A percentile compares a stretch with the other conserved stretches of the same genome.
Evolutionary conservation across 2,113 vertebrate genomes (phyloP).

Genomic region (Microtus oregoni): DNA sequence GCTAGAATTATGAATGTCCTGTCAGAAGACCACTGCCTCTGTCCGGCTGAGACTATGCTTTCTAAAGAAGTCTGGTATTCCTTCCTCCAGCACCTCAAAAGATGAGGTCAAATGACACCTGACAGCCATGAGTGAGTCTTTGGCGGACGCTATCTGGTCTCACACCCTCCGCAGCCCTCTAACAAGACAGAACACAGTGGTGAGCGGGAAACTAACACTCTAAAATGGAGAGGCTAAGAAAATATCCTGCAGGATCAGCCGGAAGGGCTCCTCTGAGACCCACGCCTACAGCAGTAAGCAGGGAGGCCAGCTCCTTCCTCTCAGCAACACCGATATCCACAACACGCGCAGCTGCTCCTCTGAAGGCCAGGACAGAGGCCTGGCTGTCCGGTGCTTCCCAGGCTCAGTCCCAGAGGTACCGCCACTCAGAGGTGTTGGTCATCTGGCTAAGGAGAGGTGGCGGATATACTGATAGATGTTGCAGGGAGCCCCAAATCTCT

Average conservation of each 20-base stretch:
- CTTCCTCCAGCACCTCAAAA: constrained; percentile 48
- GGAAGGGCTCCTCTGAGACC: constrained; percentile 61
- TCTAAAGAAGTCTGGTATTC: constrained; percentile 57
- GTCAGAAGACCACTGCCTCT: constrained; percentile 80
- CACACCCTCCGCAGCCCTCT: constrained; percentile 59
- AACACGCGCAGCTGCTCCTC: neutral
- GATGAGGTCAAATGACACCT: constrained; percentile 68
- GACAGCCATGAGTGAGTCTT: constrained; percentile 70
- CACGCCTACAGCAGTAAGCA: neutral
- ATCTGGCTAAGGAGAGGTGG: neutral
- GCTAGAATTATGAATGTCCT: constrained; percentile 80
- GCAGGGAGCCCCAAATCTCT: neutral
- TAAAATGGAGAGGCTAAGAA: neutral
- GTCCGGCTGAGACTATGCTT: constrained; percentile 70
- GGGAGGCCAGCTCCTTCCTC: neutral
- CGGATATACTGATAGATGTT: neutral
- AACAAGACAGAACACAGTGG: constrained; percentile 29
- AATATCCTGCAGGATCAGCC: constrained; percentile 64
- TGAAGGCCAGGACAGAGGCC: neutral
- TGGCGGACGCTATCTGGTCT: neutral
- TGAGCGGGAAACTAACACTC: constrained; percentile 44
- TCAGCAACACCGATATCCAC: constrained; percentile 51
- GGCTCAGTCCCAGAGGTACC: neutral
- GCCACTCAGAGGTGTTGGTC: neutral
- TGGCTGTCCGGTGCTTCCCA: neutral